A percentile compares a stretch with the other conserved stretches of the same genome.
Evolutionary conservation across 2,113 vertebrate species (phyloP).

Genomic region (Pagrus major): DNA sequence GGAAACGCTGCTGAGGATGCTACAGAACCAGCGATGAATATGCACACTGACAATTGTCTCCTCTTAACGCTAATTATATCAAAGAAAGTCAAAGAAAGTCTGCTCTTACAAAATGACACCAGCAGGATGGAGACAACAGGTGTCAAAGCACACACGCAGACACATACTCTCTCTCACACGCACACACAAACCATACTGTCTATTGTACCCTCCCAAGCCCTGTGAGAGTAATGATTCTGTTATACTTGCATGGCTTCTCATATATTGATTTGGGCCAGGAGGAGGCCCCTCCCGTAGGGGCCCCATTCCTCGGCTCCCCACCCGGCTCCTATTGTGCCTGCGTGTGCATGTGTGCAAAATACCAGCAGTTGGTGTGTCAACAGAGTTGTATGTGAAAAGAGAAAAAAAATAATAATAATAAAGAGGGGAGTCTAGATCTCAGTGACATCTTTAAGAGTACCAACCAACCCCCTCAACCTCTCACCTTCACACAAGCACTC

Average conservation of each 20-base stretch:
- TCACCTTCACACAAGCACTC: neutral
- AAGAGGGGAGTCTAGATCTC: conserved; percentile 47
- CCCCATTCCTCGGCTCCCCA: conserved; percentile 64
- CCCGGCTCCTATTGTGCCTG: conserved; percentile 71
- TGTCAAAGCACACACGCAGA: conserved; percentile 59
- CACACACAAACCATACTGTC: conserved; percentile 60
- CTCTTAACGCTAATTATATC: conserved; percentile 48
- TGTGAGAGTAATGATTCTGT: conserved; percentile 82
- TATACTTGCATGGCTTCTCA: conserved; percentile 84
- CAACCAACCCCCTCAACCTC: neutral
- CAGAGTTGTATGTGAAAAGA: conserved; percentile 32
- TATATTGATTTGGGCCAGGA: conserved; percentile 85
- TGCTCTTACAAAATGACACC: conserved; percentile 37
- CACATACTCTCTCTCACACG: conserved; percentile 47
- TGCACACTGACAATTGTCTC: conserved; percentile 20
- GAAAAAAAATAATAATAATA: conserved; percentile 19
- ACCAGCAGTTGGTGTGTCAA: conserved; percentile 76
- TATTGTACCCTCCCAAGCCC: conserved; percentile 67
- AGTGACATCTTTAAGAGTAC: conserved; percentile 71
- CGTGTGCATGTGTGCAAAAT: conserved; percentile 78
- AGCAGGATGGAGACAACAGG: conserved; percentile 75
- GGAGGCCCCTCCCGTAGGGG: conserved; percentile 71
- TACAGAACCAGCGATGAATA: conserved; percentile 24
- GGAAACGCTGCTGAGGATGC: conserved; percentile 12
- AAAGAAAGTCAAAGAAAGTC: conserved; percentile 55